Evolutionary conservation across 35 echinoderm and acorn worm species (phyloP).

Genomic region (Ptychodera flava): DNA sequence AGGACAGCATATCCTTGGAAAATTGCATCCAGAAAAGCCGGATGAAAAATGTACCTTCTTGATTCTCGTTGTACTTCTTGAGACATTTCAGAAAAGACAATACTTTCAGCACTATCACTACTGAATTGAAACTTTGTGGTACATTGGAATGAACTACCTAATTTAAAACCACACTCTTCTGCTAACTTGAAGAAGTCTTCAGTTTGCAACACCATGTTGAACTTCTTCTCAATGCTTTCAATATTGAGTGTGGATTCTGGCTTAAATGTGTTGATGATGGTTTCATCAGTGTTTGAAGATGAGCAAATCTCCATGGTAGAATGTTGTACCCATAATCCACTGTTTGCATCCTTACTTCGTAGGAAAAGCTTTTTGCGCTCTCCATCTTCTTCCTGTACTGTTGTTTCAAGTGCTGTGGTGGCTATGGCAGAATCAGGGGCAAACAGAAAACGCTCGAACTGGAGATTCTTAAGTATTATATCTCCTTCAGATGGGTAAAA

Average conservation of each 20-base stretch:
- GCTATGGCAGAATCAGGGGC: constrained; percentile 19
- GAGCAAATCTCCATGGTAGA: not conserved
- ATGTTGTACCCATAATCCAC: constrained; percentile 60
- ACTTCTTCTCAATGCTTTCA: constrained; percentile 7
- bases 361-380: constrained; percentile 65
- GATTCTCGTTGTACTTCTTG: constrained; percentile 70
- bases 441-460: constrained; percentile 95
- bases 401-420: constrained; percentile 68
- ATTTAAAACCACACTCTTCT: constrained; percentile 83
- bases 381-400: constrained; percentile 44
- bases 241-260: not conserved
- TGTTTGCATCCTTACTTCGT: constrained; percentile 59
- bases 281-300: not conserved
- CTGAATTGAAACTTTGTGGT: constrained; percentile 86
- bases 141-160: constrained; percentile 76
- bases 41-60: constrained; percentile 76
- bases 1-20: constrained; percentile 95
- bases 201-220: constrained; percentile 64
- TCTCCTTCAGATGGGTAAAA: constrained; percentile 36
- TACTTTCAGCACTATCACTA: constrained; percentile 70
- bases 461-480: constrained; percentile 56
- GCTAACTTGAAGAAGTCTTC: constrained; percentile 81
- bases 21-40: constrained; percentile 72
- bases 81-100: constrained; percentile 70
- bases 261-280: not conserved